Evolutionary conservation across 1,140 invertebrate species (phyloP), one percentile per base, ranked within the genome.

Genomic region (Holcopasites calliopsidis): DNA sequence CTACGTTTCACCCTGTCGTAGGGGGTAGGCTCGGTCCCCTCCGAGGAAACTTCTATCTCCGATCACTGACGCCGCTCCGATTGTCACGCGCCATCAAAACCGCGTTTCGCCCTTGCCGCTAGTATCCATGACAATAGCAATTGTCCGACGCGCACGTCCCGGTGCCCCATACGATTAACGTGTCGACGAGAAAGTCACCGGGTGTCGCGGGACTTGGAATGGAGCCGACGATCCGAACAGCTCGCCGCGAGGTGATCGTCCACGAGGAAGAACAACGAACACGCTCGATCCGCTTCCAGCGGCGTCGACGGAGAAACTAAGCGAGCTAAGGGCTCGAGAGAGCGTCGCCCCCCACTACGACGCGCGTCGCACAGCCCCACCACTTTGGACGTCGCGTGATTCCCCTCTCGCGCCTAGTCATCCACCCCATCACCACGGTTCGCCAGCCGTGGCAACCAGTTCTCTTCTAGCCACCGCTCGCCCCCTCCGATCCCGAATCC

Each of bases 291-390:
- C 84, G 77, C 87, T 85, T 80, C 74, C 80, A 79, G 85, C 87
- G 86, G 82, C 85, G 88, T 88, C 89, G 87, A 84, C 89, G 88
- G 86, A 83, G 87, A 87, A 89, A 90, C 89, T 90, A 87, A 90
- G 83, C 80, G 77, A 83, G 83, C 84, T 42, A 76, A 79, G 87
- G 87, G 83, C 77, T 79, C 83, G 77, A 84, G 85, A 87, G 88
- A 87, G 90, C 86, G 85, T 88, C 88, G 70, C 75, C 79, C 83
- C 88, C 88, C 86, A 85, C 88, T 85, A 84, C 16, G 4, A 35
- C 18, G 35, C 65, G 28, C 66, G 57, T n/a, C 55, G 64, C 33
- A 40, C 54, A 68, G 21, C 78, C 83, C 76, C 77, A 85, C 87
- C 78, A 71, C 76, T 0, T 31, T 57, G n/a, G 8, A 49, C 47